Evolutionary conservation across 2,797 vertebrate genomes (phyloP).

Genomic region (Pseudopleuronectes americanus): DNA sequence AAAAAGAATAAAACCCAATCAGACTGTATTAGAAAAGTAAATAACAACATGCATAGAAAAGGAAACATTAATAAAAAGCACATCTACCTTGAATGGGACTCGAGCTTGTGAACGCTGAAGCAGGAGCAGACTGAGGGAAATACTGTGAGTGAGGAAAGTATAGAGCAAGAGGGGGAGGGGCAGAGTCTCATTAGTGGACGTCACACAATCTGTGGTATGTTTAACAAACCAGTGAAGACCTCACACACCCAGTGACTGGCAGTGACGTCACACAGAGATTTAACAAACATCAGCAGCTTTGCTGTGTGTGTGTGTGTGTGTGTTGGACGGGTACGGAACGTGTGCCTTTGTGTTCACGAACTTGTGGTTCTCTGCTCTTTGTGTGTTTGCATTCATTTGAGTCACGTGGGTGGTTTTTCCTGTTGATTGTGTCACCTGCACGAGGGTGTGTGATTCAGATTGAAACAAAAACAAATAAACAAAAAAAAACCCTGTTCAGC

Average conservation of each 20-base stretch:
- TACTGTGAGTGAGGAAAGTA: conserved; percentile 6
- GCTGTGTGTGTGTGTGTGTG: conserved; percentile 3
- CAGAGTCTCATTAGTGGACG: conserved; percentile 25
- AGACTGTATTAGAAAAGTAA: background rate
- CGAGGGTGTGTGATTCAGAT: too few species aligned
- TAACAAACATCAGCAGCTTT: conserved; percentile 42
- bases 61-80: background rate
- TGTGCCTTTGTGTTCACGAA: background rate
- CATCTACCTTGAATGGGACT: conserved; percentile 20
- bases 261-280: conserved; percentile 40
- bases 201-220: conserved; percentile 64
- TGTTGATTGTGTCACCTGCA: background rate
- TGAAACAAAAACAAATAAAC: too few species aligned
- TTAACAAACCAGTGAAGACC: conserved; percentile 51
- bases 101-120: conserved; percentile 20
- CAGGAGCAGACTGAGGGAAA: conserved; percentile 13
- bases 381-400: background rate
- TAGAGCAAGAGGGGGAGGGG: conserved; percentile 6
- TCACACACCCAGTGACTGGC: conserved; percentile 61
- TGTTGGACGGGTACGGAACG: background rate
- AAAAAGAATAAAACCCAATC: background rate
- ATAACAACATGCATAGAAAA: background rate
- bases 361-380: background rate
- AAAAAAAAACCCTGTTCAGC: too few species aligned
- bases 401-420: background rate